Evolutionary conservation across 2,113 vertebrate species (phyloP).

Genomic region (Speoplatyrhinus poulsoni): DNA sequence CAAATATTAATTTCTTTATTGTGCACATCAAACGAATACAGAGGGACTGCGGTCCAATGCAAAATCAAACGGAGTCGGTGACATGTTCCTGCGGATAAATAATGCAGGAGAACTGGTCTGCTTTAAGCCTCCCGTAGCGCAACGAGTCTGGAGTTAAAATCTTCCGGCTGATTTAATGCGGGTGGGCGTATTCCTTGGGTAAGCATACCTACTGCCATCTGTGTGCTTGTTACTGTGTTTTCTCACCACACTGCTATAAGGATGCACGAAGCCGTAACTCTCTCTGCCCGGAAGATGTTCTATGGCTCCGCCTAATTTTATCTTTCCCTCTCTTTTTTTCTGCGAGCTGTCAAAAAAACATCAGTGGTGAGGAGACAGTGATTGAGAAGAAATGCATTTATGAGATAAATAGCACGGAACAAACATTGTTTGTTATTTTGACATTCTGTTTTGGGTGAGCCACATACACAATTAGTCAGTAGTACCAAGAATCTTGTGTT

Average conservation of each 20-base stretch:
- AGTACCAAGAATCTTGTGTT: too few relatives aligned
- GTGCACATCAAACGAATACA: conserved; percentile 5
- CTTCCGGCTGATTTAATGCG: conserved; percentile 41
- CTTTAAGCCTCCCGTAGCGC: conserved; percentile 18
- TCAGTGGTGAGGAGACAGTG: too few relatives aligned
- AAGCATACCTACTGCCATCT: conserved; percentile 48
- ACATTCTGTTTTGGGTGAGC: too few relatives aligned
- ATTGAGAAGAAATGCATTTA: too few relatives aligned
- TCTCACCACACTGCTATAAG: conserved; percentile 13
- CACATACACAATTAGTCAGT: too few relatives aligned
- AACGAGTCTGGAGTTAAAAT: conserved; percentile 47
- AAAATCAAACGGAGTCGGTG: conserved; percentile 36
- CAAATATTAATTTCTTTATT: conserved; percentile 35
- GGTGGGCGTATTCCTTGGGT: conserved; percentile 47
- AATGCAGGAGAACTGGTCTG: conserved; percentile 39
- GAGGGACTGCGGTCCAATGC: conserved; percentile 5
- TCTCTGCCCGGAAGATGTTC: too few relatives aligned
- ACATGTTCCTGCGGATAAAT: conserved; percentile 43
- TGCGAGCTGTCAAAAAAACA: too few relatives aligned
- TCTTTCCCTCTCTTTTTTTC: too few relatives aligned
- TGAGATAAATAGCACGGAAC: too few relatives aligned
- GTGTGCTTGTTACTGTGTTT: conserved; percentile 28
- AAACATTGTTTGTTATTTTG: too few relatives aligned
- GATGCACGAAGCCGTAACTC: background rate
- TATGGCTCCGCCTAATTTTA: too few relatives aligned